Evolutionary conservation across 2,113 vertebrate genomes (phyloP).

Genomic region (Leiothrix lutea): DNA sequence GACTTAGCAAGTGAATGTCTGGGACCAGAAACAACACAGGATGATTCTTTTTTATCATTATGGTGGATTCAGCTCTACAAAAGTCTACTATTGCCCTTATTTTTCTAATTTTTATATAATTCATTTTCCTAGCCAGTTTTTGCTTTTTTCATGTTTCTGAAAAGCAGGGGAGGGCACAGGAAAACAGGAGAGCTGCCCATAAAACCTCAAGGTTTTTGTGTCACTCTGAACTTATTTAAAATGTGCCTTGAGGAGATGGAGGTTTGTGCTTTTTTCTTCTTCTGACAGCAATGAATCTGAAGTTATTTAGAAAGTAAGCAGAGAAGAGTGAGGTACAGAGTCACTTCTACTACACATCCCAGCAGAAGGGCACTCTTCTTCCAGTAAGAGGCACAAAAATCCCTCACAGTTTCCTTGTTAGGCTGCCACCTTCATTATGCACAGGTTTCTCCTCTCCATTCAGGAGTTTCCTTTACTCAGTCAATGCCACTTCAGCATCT

Average conservation of each 20-base stretch:
- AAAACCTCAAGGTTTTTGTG: not conserved
- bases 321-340: not conserved
- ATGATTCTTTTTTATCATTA: not conserved
- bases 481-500: not conserved
- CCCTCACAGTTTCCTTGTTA: not conserved
- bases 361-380: not conserved
- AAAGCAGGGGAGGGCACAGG: not conserved
- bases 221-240: not conserved
- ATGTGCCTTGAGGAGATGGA: not conserved
- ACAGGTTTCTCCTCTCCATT: not conserved
- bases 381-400: not conserved
- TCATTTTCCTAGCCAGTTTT: not conserved
- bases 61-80: not conserved
- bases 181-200: not conserved
- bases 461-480: not conserved
- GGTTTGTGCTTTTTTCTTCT: not conserved
- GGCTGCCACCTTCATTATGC: not conserved
- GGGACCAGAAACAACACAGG: not conserved
- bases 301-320: not conserved
- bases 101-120: not conserved
- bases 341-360: not conserved
- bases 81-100: not conserved
- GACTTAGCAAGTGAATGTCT: not conserved
- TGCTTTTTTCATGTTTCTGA: not conserved
- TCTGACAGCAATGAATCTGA: not conserved